Percentiles rank a stretch among this genome's conserved stretches.
phyloP scores from a whole-genome alignment of 1,140 invertebrate species.

The Leguminivora glycinivorella region DNA sequence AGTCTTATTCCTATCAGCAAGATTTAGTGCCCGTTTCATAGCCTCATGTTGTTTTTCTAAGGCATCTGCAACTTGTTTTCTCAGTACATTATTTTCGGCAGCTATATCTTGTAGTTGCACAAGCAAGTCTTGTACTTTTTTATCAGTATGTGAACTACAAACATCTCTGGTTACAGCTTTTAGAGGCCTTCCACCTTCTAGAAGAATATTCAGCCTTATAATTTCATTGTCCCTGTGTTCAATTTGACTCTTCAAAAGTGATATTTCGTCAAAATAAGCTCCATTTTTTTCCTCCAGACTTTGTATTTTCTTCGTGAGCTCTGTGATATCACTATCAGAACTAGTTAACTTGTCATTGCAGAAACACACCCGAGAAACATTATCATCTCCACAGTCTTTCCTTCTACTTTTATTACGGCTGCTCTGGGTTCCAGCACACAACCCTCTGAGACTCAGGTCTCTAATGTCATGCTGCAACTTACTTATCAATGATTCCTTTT shows the following conservation, averaged over 20 bases:
- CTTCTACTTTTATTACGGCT: constrained; percentile 67
- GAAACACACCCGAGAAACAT: constrained; percentile 50
- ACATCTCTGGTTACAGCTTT: constrained; percentile 80
- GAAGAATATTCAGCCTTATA: constrained; percentile 79
- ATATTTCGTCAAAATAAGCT: constrained; percentile 63
- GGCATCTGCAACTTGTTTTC: constrained; percentile 78
- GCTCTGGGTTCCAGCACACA: constrained; percentile 72
- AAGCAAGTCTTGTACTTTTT: constrained; percentile 55
- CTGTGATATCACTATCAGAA: constrained; percentile 48
- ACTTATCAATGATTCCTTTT: constrained; percentile 61
- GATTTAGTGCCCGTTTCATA: constrained; percentile 83
- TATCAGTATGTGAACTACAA: constrained; percentile 73
- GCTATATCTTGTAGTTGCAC: constrained; percentile 78
- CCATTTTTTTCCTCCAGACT: constrained; percentile 61
- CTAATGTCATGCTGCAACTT: constrained; percentile 70
- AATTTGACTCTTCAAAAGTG: constrained; percentile 67
- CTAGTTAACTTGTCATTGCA: constrained; percentile 47
- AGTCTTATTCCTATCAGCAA: constrained; percentile 83
- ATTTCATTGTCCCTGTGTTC: constrained; percentile 83
- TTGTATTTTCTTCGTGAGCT: constrained; percentile 53
- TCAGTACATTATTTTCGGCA: constrained; percentile 78
- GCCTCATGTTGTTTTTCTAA: constrained; percentile 86
- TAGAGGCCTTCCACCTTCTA: constrained; percentile 82
- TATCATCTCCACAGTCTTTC: constrained; percentile 53
- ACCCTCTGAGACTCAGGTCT: constrained; percentile 67